Conservation (phyloP, 2,113 vertebrate genomes). For the Lota lota region DNA sequence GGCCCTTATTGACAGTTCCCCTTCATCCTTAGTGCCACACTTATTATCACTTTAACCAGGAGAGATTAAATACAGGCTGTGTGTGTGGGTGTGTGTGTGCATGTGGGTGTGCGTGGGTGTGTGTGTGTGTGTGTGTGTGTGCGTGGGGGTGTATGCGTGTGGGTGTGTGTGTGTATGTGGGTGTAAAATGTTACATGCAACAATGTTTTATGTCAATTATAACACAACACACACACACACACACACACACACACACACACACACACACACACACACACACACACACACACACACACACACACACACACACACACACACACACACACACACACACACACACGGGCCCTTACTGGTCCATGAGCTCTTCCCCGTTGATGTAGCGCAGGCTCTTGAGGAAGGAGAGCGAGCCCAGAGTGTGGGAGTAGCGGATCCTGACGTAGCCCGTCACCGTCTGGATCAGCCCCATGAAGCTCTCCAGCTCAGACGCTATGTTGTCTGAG, state of each 20-base stretch:
- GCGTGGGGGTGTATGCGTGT: too few relatives aligned
- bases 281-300: constrained; percentile 6
- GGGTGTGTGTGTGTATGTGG: too few relatives aligned
- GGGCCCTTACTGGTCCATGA: constrained; percentile 83
- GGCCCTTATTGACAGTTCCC: too few relatives aligned
- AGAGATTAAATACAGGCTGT: too few relatives aligned
- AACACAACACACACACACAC: background rate
- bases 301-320: background rate
- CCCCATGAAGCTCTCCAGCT: constrained; percentile 97
- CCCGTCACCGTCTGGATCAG: constrained; percentile 93
- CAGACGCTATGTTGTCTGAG: constrained; percentile 92
- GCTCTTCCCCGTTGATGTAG: constrained; percentile 89
- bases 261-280: background rate
- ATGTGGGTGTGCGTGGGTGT: too few relatives aligned
- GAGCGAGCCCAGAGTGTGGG: constrained; percentile 88
- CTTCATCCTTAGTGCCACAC: too few relatives aligned
- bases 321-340: background rate
- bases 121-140: too few relatives aligned
- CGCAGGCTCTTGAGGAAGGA: constrained; percentile 94
- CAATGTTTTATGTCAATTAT: too few relatives aligned
- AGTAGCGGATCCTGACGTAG: constrained; percentile 94
- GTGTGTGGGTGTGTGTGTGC: too few relatives aligned
- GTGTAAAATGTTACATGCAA: background rate
- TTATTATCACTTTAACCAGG: too few relatives aligned
- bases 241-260: constrained; percentile 5